Evolutionary conservation across 1,140 invertebrate genomes (phyloP).

Genomic region (Cydia amplana): DNA sequence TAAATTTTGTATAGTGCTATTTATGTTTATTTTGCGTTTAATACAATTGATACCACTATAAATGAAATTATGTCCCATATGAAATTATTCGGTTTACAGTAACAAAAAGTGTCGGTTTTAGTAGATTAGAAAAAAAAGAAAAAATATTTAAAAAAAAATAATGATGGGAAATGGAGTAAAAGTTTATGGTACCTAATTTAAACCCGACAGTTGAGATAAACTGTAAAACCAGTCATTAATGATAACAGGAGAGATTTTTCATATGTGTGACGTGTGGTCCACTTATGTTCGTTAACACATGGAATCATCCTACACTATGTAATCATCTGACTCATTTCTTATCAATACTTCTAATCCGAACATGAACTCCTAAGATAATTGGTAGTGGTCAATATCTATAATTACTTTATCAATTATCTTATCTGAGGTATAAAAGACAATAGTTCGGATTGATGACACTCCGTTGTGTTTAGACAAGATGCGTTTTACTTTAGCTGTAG

Average conservation of each 20-base stretch:
- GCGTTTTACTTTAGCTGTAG: background rate
- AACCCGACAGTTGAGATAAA: too few species aligned
- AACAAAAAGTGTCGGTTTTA: too few species aligned
- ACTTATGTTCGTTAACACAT: background rate
- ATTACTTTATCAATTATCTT: constrained; percentile 15
- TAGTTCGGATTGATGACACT: background rate
- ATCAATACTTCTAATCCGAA: background rate
- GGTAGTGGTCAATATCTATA: background rate
- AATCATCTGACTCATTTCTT: background rate
- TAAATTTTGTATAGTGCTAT: too few species aligned
- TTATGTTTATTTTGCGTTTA: too few species aligned
- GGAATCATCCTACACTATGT: background rate
- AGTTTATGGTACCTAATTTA: too few species aligned
- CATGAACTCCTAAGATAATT: constrained; percentile 15
- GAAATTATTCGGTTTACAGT: too few species aligned
- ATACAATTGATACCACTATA: too few species aligned
- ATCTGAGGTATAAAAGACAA: constrained; percentile 24
- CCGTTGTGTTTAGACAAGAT: constrained; percentile 11
- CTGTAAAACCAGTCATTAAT: background rate
- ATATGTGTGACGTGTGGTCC: background rate
- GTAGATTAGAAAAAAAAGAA: too few species aligned
- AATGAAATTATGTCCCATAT: too few species aligned
- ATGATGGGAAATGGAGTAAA: too few species aligned
- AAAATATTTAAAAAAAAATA: too few species aligned
- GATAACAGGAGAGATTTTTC: background rate